Evolutionary conservation across 2,797 vertebrate species (phyloP), one percentile per base, ranked within the genome.

Genomic region (Gymnothorax reevesii): DNA sequence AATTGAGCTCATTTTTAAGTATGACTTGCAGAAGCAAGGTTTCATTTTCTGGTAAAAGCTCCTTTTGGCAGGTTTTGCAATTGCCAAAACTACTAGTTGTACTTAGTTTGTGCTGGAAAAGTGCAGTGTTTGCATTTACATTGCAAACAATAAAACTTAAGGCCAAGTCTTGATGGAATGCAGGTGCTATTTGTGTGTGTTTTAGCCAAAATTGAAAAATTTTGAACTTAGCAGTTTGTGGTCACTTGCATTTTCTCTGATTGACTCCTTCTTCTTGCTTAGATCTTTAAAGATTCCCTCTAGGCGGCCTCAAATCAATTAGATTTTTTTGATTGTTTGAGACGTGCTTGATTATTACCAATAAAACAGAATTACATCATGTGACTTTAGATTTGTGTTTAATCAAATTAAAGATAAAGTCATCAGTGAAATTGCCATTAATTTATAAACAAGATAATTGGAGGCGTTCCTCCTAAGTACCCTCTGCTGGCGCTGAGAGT

Each of bases 391-490:
- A 96, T 94, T 95, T 96, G 94, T 94, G 91, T 96, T 96, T 96
- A 97, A 97, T 98, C 96, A 97, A 96, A 96, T 98, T 96, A 95
- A 93, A 96, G 95, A 96, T 96, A 95, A 96, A 97, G 95, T 97
- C 97, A 97, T 98, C 97, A 97, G 97, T 95, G 95, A 95, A 97
- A 97, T 97, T 96, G 95, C 96, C 92, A 96, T 96, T 98, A 97
- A 98, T 98, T 98, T 97, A 97, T 97, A 98, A 98, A 98, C 97
- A 97, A 96, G 97, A 97, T 98, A 98, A 98, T 97, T 97, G 97
- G 95, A 96, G 94, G 94, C 95, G 94, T 96, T 96, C 94, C 88
- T 93, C 94, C 93, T 95, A 96, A 97, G 95, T 96, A 96, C 93
- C 94, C 94, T 89, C 95, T 94, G 93, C 94, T 96, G 94, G 95